Conservation (phyloP, 2,888 invertebrate genomes). For the Macaria liturata region DNA sequence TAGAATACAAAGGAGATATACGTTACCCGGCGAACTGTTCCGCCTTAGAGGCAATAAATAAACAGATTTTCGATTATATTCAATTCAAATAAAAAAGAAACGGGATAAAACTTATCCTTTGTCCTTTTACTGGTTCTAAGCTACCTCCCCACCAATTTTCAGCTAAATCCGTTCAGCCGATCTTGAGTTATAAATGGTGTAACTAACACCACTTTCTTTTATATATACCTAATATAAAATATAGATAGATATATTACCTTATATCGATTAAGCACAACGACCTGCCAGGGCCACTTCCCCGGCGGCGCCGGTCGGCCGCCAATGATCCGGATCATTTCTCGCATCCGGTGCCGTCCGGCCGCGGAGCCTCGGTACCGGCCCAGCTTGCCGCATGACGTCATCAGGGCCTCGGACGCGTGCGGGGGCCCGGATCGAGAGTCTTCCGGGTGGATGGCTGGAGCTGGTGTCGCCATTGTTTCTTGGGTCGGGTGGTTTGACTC, state of each 20-base stretch:
- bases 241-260: constrained; percentile 75
- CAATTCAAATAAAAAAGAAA: too few relatives aligned
- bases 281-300: constrained; percentile 98
- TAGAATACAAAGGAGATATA: too few relatives aligned
- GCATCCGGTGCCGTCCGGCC: constrained; percentile 60
- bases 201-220: too few relatives aligned
- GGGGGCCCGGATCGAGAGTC: constrained; percentile 47
- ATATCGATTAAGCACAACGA: constrained; percentile 92
- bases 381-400: constrained; percentile 59
- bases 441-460: constrained; percentile 59
- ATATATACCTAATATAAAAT: too few relatives aligned
- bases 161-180: too few relatives aligned
- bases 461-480: constrained; percentile 63
- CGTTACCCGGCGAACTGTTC: too few relatives aligned
- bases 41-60: too few relatives aligned
- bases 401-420: constrained; percentile 17
- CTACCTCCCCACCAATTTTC: too few relatives aligned
- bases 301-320: constrained; percentile 91
- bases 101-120: too few relatives aligned
- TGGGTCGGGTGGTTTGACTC: constrained; percentile 59
- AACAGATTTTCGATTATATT: too few relatives aligned
- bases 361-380: constrained; percentile 60
- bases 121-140: too few relatives aligned
- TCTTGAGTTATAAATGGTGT: too few relatives aligned
- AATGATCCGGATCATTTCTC: constrained; percentile 90